A percentile compares a stretch with the other conserved stretches of the same genome.
Conservation (phyloP, 2,888 invertebrate genomes). For the Globia sparganii region DNA sequence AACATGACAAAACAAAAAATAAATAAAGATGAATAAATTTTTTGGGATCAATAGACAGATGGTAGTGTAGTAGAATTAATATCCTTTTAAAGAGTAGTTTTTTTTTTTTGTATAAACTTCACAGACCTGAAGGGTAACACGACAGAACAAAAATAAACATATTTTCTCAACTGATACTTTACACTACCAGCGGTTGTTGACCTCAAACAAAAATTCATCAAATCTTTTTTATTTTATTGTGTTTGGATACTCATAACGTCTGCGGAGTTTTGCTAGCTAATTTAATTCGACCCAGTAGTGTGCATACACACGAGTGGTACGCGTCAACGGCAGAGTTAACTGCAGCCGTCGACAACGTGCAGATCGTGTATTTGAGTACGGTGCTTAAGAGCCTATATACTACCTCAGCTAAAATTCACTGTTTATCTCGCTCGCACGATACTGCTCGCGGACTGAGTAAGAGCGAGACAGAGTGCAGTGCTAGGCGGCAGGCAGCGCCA, state of each 20-base stretch:
- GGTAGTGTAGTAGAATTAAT: too few species aligned
- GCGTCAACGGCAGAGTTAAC: neutral
- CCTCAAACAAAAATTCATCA: neutral
- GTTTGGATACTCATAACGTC: neutral
- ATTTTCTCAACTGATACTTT: neutral
- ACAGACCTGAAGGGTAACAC: neutral
- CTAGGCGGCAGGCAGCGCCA: too few species aligned
- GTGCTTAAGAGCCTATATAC: too few species aligned
- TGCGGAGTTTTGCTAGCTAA: neutral
- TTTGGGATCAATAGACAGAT: neutral
- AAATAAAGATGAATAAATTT: neutral
- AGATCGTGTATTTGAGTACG: too few species aligned
- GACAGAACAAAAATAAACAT: neutral
- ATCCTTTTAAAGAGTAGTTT: neutral
- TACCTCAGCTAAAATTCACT: too few species aligned
- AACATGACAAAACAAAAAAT: neutral
- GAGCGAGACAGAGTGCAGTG: too few species aligned
- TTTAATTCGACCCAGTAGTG: neutral
- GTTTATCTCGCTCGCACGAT: too few species aligned
- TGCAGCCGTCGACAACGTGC: too few species aligned
- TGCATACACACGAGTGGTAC: too few species aligned
- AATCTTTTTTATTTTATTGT: neutral
- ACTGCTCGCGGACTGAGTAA: too few species aligned
- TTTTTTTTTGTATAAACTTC: neutral
- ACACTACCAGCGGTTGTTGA: neutral